Base-by-base conservation (phyloP, 1,140 invertebrate genomes). In the Kradibia gibbosae region DNA sequence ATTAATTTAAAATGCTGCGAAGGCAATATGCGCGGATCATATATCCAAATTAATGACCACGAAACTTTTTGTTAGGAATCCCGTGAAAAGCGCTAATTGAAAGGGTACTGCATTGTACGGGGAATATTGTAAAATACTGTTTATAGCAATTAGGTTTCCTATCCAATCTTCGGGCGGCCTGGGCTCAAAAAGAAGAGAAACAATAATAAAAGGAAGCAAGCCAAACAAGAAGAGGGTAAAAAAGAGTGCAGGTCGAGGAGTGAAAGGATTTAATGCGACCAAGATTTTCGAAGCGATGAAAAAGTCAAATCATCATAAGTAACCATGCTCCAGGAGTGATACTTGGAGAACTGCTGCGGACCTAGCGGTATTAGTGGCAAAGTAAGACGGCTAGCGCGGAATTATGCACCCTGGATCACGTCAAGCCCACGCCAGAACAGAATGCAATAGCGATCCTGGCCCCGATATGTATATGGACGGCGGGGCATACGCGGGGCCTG, bases 401-500 rank as follows among this genome's bases (percentile, higher is more conserved):
- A 62, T 76, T 31, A 65, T 62, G 50, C 50, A 65, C 13, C 70
- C 15, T 15, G 42, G 11, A 11, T 28, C 48, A 10, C 7, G 22
- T 25, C 22, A 28, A 36, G 57, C 3, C 25, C 25, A 60, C 20
- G 82, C 60, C 22, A 57, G 42, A 80, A n/a, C n/a, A n/a, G n/a
- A n/a, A n/a, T n/a, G n/a, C n/a, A n/a, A n/a, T n/a, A n/a, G n/a
- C n/a, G n/a, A n/a, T n/a, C n/a, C n/a, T n/a, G n/a, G n/a, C n/a
- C n/a, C n/a, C n/a, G n/a, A n/a, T n/a, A n/a, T n/a, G n/a, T n/a
- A 75, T 31, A 15, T 22, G 53, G 17, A 81, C 31, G 17, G 71
- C 74, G 82, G 17, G 53, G 53, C 73, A 71, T 83, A 62, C 81
- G 67, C 78, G 80, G 80, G 80, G 73, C 57, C n/a, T 74, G 72